A percentile compares a stretch with the other conserved stretches of the same genome.
Conservation (phyloP, 2,888 invertebrate genomes). For the Clepsis dumicolana region DNA sequence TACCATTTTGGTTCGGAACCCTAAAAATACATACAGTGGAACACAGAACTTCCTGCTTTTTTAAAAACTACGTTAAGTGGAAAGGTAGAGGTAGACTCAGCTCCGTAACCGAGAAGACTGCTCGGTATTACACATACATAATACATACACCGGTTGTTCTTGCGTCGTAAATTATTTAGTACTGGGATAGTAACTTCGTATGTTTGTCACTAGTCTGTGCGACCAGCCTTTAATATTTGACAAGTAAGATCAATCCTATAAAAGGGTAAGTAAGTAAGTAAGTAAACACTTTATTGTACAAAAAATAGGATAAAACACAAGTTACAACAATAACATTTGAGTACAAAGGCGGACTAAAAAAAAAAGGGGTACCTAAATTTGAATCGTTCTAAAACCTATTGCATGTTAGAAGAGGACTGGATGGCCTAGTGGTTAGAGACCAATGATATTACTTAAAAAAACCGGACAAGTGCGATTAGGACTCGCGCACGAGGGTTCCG, state of each 20-base stretch:
- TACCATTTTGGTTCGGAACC: background rate
- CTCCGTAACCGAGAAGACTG: conserved; percentile 8
- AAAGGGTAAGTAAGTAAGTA: background rate
- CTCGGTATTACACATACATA: conserved; percentile 19
- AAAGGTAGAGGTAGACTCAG: conserved; percentile 3
- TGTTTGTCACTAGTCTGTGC: background rate
- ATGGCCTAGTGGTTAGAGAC: too few relatives aligned
- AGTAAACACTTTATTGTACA: too few relatives aligned
- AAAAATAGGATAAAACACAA: too few relatives aligned
- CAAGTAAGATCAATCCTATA: background rate
- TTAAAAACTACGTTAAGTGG: conserved; percentile 4
- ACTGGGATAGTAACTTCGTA: conserved; percentile 10
- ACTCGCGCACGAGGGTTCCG: too few relatives aligned
- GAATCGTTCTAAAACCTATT: too few relatives aligned
- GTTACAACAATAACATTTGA: too few relatives aligned
- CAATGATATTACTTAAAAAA: too few relatives aligned
- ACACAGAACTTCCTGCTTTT: too few relatives aligned
- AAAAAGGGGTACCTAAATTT: too few relatives aligned
- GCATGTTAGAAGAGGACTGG: too few relatives aligned
- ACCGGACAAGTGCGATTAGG: too few relatives aligned
- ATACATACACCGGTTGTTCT: conserved; percentile 2
- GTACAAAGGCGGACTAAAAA: too few relatives aligned
- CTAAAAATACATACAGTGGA: background rate
- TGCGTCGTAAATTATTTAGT: conserved; percentile 14
- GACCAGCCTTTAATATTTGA: conserved; percentile 19